phyloP scores from a whole-genome alignment of 37 sponge, comb jelly and placozoan genomes.

The Diacarnus erythraeanus region DNA sequence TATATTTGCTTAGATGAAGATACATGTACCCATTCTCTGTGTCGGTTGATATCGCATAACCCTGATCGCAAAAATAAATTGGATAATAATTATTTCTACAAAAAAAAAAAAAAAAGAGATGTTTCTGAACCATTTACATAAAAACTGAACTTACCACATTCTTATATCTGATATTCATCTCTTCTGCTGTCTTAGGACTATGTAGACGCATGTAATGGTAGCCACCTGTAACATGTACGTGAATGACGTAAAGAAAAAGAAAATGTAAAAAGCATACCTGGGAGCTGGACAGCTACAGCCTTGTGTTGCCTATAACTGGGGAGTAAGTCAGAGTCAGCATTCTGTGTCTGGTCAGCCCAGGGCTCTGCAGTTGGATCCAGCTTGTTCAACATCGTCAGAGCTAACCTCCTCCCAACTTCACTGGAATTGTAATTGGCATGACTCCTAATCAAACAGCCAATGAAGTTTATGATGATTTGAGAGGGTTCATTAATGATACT shows the following conservation, averaged over 20 bases:
- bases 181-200: conserved; percentile 42
- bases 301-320: conserved; percentile 37
- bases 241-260: too few species aligned
- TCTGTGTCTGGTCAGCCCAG: not conserved
- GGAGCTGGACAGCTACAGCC: conserved; percentile 5
- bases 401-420: conserved; percentile 78
- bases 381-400: conserved; percentile 28
- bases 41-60: conserved; percentile 56
- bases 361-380: conserved; percentile 40
- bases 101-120: not conserved
- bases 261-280: too few species aligned
- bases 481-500: not conserved
- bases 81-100: not conserved
- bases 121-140: too few species aligned
- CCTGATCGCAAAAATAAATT: conserved; percentile 9
- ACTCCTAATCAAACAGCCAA: too few species aligned
- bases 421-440: conserved; percentile 70
- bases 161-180: not conserved
- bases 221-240: conserved; percentile 54
- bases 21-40: conserved; percentile 73
- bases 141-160: too few species aligned
- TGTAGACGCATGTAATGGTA: conserved; percentile 61
- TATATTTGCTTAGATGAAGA: conserved; percentile 69
- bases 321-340: not conserved
- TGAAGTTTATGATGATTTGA: too few species aligned